Conservation (phyloP, 2,113 vertebrate species). For the Hylia prasina region DNA sequence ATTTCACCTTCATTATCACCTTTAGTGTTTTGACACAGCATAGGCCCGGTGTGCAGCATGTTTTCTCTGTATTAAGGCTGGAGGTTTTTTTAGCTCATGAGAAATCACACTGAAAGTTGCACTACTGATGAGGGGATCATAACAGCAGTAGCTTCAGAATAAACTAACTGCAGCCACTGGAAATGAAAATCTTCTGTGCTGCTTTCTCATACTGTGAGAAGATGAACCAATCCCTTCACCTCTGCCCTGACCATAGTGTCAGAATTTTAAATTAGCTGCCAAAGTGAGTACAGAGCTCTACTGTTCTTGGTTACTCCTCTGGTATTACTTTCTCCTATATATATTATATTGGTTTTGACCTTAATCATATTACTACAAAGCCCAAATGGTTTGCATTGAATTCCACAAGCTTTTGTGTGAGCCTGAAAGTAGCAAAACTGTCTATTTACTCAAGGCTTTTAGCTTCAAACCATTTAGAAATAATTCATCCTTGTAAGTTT, state of each 20-base stretch:
- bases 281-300: neutral
- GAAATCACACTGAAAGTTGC: neutral
- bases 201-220: neutral
- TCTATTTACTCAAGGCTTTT: neutral
- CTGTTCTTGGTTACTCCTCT: neutral
- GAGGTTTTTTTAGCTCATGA: neutral
- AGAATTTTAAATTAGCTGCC: neutral
- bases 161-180: neutral
- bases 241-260: neutral
- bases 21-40: neutral
- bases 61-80: neutral
- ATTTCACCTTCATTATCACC: neutral
- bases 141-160: neutral
- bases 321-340: neutral
- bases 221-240: neutral
- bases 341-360: neutral
- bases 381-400: neutral
- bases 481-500: neutral
- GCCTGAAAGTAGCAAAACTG: neutral
- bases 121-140: neutral
- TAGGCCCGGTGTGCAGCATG: neutral
- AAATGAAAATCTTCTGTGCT: accelerated
- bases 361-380: neutral
- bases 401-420: neutral
- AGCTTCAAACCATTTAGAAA: neutral